Evolutionary conservation across 2,888 invertebrate genomes (phyloP).

Genomic region (Sesia bembeciformis): DNA sequence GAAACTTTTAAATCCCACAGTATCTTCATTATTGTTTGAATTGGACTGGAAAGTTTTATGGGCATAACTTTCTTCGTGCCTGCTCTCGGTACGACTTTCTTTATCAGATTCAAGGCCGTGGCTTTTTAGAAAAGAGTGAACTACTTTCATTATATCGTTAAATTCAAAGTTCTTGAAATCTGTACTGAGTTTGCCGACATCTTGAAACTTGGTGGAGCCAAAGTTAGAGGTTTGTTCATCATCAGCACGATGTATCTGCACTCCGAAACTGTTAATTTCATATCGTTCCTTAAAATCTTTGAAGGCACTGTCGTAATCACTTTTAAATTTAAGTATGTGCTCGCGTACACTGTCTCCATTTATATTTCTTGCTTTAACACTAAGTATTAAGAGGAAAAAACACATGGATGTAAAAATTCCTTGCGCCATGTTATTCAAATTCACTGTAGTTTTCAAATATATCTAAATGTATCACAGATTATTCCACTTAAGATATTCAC

Average conservation of each 20-base stretch:
- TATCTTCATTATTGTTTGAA: not conserved
- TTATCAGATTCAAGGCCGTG: not conserved
- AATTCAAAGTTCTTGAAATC: not conserved
- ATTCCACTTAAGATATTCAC: no score
- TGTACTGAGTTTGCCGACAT: not conserved
- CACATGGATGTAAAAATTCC: no score
- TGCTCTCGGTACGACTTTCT: not conserved
- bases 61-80: not conserved
- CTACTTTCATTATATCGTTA: not conserved
- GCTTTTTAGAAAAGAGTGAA: no score
- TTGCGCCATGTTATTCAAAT: no score
- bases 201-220: not conserved
- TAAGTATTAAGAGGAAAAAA: no score
- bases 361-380: not conserved
- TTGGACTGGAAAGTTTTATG: not conserved
- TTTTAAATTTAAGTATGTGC: not conserved
- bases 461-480: no score
- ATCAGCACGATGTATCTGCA: not conserved
- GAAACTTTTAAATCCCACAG: not conserved
- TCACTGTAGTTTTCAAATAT: no score
- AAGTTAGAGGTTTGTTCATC: not conserved
- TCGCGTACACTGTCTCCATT: not conserved
- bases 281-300: not conserved
- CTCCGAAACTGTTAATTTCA: not conserved
- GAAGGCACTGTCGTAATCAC: not conserved